Evolutionary conservation across 2,113 vertebrate genomes (phyloP).

Genomic region (Odobenus rosmarus): DNA sequence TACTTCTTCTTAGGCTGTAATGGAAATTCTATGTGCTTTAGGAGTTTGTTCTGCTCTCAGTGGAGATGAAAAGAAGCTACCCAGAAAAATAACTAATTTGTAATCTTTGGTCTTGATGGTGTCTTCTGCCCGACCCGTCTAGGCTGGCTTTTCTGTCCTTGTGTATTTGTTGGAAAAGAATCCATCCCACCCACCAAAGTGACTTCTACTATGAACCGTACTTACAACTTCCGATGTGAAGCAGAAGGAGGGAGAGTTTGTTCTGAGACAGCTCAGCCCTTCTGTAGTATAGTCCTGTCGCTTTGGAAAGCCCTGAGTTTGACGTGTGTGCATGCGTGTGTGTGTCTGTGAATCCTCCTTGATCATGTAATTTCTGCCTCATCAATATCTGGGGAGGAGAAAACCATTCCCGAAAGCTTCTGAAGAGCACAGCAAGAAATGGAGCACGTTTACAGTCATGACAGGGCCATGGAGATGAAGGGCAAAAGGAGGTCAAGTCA

Average conservation of each 20-base stretch:
- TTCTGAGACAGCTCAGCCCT: neutral
- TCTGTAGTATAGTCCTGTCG: neutral
- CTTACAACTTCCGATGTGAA: neutral
- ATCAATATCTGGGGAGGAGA: neutral
- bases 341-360: neutral
- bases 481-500: neutral
- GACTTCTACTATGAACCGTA: neutral
- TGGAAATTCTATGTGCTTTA: neutral
- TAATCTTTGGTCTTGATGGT: neutral
- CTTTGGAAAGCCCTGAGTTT: neutral
- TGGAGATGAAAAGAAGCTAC: neutral
- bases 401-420: neutral
- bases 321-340: too few species aligned
- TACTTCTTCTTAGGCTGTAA: neutral
- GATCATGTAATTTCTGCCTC: neutral
- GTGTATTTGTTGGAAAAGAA: neutral
- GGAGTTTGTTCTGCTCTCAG: neutral
- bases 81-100: neutral
- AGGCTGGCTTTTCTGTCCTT: neutral
- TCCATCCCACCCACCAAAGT: too few species aligned
- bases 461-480: neutral
- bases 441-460: neutral
- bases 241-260: neutral
- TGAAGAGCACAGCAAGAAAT: neutral
- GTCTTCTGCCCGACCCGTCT: neutral